phyloP scores from a whole-genome alignment of 2,113 vertebrate genomes.

The Chaetura pelagica region DNA sequence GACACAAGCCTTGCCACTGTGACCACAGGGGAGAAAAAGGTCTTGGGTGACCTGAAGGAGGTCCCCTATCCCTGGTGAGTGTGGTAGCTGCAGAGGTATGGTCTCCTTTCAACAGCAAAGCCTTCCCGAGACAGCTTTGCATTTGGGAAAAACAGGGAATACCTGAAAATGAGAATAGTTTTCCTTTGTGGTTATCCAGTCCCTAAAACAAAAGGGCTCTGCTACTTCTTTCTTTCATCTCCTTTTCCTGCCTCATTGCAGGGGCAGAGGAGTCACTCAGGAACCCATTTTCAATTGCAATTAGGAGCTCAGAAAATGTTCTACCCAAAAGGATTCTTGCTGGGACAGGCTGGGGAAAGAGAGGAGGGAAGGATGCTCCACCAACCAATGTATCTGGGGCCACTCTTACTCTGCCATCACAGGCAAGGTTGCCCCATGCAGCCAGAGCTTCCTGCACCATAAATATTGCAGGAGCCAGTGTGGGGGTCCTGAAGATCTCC shows the following conservation, averaged over 20 bases:
- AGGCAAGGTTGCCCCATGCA: neutral
- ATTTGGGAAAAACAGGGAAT: neutral
- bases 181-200: neutral
- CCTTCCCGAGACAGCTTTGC: neutral
- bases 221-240: neutral
- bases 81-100: neutral
- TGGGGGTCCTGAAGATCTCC: neutral
- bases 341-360: neutral
- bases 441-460: neutral
- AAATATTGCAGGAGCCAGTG: neutral
- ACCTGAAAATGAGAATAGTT: neutral
- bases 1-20: neutral
- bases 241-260: neutral
- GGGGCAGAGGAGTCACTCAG: neutral
- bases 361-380: neutral
- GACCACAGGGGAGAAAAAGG: neutral
- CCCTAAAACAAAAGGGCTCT: neutral
- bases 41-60: accelerated
- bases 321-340: neutral
- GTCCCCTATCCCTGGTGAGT: neutral
- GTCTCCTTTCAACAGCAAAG: neutral
- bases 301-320: neutral
- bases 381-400: accelerated
- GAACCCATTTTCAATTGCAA: neutral
- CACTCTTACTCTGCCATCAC: neutral